Conservation (phyloP, 2,113 vertebrate genomes). For the Microcebus griseorufus region DNA sequence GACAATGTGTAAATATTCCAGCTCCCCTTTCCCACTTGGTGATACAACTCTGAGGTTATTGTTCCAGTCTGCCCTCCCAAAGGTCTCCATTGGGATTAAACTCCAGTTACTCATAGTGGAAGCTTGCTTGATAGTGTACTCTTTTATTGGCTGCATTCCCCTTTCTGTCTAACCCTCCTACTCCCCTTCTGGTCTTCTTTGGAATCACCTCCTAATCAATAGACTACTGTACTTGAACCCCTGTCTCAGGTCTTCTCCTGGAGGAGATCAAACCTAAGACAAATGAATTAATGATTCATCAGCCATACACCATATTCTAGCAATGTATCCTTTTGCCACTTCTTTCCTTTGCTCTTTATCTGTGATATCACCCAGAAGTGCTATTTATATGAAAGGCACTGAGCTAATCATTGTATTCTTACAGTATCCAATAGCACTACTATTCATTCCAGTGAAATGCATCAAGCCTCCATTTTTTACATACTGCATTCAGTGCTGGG, state of each 20-base stretch:
- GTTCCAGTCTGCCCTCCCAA: not conserved
- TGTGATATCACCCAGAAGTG: not conserved
- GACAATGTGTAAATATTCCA: not conserved
- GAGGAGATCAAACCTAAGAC: not conserved
- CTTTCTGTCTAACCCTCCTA: not conserved
- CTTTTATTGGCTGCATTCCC: not conserved
- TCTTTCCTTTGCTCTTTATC: not conserved
- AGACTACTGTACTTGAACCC: not conserved
- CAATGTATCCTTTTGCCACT: not conserved
- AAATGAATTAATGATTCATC: not conserved
- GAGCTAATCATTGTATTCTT: not conserved
- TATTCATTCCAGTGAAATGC: constrained; percentile 1
- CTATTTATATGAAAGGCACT: not conserved
- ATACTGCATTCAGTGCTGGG: not conserved
- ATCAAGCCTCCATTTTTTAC: not conserved
- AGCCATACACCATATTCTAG: not conserved
- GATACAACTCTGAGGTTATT: not conserved
- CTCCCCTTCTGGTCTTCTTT: not conserved
- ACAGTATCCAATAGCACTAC: not conserved
- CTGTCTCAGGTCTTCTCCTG: too few species aligned
- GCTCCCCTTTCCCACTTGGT: not conserved
- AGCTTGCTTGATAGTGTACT: not conserved
- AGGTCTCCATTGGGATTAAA: not conserved
- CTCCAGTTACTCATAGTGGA: not conserved
- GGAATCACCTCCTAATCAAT: not conserved